Evolutionary conservation across 2,113 vertebrate genomes (phyloP).

Genomic region (Campylorhamphus procurvoides): DNA sequence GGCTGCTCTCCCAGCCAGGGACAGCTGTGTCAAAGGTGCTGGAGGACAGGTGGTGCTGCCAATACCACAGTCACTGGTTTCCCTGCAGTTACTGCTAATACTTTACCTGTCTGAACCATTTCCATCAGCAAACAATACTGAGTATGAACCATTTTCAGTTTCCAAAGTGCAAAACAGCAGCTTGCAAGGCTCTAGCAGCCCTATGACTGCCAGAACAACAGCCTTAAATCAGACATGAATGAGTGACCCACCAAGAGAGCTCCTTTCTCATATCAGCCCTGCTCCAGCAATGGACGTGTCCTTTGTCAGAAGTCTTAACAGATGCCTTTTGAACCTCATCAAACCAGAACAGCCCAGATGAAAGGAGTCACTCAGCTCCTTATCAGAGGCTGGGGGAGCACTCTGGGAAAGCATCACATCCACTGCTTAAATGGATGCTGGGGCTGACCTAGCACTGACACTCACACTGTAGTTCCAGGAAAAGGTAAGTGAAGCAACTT

Average conservation of each 20-base stretch:
- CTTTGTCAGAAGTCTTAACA: background rate
- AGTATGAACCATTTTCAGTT: background rate
- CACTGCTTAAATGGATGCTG: background rate
- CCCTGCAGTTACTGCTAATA: background rate
- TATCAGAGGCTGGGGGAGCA: background rate
- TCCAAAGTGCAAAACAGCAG: background rate
- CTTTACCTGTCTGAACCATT: background rate
- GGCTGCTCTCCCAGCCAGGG: background rate
- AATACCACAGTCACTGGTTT: fast-evolving
- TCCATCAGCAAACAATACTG: background rate
- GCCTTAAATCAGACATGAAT: background rate
- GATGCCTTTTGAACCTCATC: background rate
- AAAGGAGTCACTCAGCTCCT: background rate
- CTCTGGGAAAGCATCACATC: background rate
- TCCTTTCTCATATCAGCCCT: background rate
- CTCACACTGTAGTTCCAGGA: background rate
- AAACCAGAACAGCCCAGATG: background rate
- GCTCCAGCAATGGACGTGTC: background rate
- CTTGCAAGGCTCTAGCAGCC: background rate
- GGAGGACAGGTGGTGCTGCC: background rate
- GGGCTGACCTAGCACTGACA: background rate
- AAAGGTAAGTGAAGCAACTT: background rate
- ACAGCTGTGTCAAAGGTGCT: background rate
- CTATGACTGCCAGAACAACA: background rate
- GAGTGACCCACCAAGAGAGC: background rate